Evolutionary conservation across 1,140 invertebrate species (phyloP), one percentile per base, ranked within the genome.

Genomic region (Reticulitermes speratus): DNA sequence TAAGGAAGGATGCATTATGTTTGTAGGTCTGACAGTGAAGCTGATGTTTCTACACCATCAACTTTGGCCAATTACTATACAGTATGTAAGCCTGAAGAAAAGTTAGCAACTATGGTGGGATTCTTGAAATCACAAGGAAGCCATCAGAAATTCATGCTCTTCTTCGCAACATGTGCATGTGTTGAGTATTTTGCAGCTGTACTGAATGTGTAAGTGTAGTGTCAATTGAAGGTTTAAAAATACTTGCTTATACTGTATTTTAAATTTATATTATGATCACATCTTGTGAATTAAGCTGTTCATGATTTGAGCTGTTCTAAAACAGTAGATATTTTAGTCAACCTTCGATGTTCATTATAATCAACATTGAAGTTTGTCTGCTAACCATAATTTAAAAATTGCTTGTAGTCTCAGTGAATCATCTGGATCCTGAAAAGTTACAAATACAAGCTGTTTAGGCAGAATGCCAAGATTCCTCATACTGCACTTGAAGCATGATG

Each of bases 81-180:
- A 87, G 94, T 98, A 82, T 94, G 96, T 23, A 93, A 96, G 88
- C 93, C 94, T 38, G 93, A 97, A 87, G 90, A 95, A 85, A 98
- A 98, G 90, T 93, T 98, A 48, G 92, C 94, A 83, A 93, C 94
- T 86, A 91, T 97, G 30, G 90, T 98, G 19, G 91, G 94, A 84
- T 97, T 98, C 89, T 92, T 98, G 45, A 93, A 94, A 84, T 91
- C 91, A 81, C 91, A 95, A 90, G 89, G 92, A 88, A 90, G 90
- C 82, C 55, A 91, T 19, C 91, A 94, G 83, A 99, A 99, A 90
- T 95, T 96, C 12, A 95, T 99, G 91, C 92, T 99, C 44, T 99
- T 99, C 91, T 94, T 99, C 88, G 96, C 97, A 45, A 99, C 98
- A 3, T 99, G 98, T 92, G 97, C 98, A 3, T 96, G 96, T 91